phyloP scores from a whole-genome alignment of 2,113 vertebrate genomes.

The Podiceps cristatus region DNA sequence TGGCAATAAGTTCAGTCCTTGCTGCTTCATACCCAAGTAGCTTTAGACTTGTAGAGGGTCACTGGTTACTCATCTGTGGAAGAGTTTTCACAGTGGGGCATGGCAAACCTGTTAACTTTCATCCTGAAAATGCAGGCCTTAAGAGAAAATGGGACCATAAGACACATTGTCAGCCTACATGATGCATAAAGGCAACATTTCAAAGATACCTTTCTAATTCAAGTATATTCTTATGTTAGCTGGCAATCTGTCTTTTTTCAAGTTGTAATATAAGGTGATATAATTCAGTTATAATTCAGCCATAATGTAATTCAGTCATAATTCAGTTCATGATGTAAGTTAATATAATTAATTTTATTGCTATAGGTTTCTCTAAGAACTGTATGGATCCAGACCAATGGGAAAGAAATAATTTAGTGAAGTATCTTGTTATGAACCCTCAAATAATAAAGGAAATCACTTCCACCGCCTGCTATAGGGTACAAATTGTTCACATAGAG shows the following conservation, averaged over 20 bases:
- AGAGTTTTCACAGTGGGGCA: not conserved
- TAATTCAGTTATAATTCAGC: not conserved
- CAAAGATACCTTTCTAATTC: slow-evolving; percentile 52
- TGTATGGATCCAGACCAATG: not conserved
- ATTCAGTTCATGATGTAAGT: not conserved
- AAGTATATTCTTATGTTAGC: not conserved
- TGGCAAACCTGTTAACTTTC: not conserved
- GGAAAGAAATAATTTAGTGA: not conserved
- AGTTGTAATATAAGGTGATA: not conserved
- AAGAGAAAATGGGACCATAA: slow-evolving; percentile 40
- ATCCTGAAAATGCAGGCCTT: slow-evolving; percentile 57
- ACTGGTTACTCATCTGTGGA: not conserved
- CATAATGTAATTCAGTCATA: not conserved
- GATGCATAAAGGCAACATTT: slow-evolving; percentile 3
- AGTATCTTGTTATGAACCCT: not conserved
- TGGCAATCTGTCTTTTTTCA: not conserved
- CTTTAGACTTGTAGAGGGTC: not conserved
- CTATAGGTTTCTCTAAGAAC: not conserved
- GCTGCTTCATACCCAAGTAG: not conserved
- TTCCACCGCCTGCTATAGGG: not conserved
- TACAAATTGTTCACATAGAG: not conserved
- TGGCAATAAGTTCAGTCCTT: slow-evolving; percentile 37
- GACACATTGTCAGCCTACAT: not conserved
- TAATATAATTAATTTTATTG: not conserved
- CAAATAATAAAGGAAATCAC: not conserved